Base-by-base conservation (phyloP, 1,140 invertebrate genomes). In the Pteromalus puparum region DNA sequence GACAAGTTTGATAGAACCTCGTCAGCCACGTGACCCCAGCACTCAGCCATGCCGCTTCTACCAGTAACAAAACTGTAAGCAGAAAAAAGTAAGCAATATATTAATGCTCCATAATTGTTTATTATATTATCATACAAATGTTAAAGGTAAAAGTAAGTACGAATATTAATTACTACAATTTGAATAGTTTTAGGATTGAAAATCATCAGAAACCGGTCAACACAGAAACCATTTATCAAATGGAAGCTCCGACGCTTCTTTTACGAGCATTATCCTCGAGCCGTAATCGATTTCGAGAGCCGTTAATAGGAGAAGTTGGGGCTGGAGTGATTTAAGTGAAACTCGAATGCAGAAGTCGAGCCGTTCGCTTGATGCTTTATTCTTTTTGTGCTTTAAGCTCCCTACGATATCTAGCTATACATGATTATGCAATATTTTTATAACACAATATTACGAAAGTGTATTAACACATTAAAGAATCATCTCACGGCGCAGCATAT, bases 11-110 rank as follows among this genome's bases (percentile, higher is more conserved):
- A 91, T 97, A 97, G 90, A 96, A 95, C 86, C 94, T 91, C 21
- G 93, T 91, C 65, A 97, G 91, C 97, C 97, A 97, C 38, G 96
- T 94, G 53, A 97, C 94, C 80, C 97, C 97, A 77, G 96, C 93
- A 21, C 96, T 94, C 85, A 97, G 91, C 97, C 96, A 97, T 83
- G 94, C 94, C 80, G 96, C 94, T 93, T 97, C 97, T 77, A 97
- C 94, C 70, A 97, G 87, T 90, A 97, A 94, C 80, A 97, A 93
- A 89, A 95, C 97, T 96, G 91, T 73, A 94, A 94, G 13, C 26
- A 85, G 67, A 70, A 70, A 70, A 4, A 70, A 70, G 10, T 10
- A 42, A 0, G 53, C 18, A 61, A 61, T 61, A 7, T 42, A 42
- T 42, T 42, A 42, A 42, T 42, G 10, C 10, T 9, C 9, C 30